phyloP scores from a whole-genome alignment of 2,797 vertebrate species.

The Myotis findleyi region DNA sequence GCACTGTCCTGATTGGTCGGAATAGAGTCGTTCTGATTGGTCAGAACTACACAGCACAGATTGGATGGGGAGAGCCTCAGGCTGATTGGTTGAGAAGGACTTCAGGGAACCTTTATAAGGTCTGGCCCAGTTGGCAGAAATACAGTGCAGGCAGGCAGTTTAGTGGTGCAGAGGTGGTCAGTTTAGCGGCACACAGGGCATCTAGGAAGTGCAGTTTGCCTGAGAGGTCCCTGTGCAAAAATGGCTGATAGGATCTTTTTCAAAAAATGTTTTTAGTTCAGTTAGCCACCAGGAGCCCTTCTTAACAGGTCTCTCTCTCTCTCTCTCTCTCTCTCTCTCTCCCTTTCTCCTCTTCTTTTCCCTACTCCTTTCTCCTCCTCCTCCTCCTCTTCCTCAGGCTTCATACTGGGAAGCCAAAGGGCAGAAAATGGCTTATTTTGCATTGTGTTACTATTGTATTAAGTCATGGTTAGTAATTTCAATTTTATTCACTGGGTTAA shows the following conservation, averaged over 20 bases:
- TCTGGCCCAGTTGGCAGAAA: neutral
- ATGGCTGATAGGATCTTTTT: neutral
- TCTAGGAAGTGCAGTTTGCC: neutral
- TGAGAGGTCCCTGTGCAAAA: neutral
- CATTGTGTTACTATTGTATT: neutral
- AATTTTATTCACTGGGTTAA: conserved; percentile 24
- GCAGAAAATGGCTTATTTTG: conserved; percentile 62
- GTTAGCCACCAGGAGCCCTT: neutral
- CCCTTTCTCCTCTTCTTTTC: neutral
- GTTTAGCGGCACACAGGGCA: neutral
- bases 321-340: neutral
- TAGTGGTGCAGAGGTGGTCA: neutral
- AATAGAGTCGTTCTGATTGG: neutral
- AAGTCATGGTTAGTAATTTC: conserved; percentile 25
- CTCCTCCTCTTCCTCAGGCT: too few relatives aligned
- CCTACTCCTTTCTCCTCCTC: too few relatives aligned
- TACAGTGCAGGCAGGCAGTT: neutral
- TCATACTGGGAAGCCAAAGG: conserved; percentile 25
- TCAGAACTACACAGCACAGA: neutral
- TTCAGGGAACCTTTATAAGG: neutral
- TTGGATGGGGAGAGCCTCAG: neutral
- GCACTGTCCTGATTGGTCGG: neutral
- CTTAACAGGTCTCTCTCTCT: neutral
- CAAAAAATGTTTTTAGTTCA: neutral
- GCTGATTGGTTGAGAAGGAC: neutral